Conservation (phyloP, 2,888 invertebrate species). For the Dicycla oo region DNA sequence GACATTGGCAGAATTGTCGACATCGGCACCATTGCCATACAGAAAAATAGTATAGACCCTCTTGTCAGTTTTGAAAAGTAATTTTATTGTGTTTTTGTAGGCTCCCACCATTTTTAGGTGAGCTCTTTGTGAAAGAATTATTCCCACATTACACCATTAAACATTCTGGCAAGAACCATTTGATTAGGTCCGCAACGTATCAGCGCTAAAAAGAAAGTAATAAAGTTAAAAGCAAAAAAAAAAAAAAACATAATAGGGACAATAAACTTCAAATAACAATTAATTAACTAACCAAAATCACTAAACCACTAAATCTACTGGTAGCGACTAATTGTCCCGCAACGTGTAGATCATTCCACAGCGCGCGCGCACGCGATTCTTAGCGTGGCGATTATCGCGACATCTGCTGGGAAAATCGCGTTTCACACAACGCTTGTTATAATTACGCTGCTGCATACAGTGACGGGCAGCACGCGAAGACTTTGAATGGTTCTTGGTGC, state of each 20-base stretch:
- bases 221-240: too few relatives aligned
- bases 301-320: constrained; percentile 31
- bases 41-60: background rate
- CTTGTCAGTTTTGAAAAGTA: background rate
- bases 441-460: constrained; percentile 54
- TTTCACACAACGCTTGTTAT: constrained; percentile 69
- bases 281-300: constrained; percentile 12
- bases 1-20: too few relatives aligned
- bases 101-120: background rate
- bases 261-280: too few relatives aligned
- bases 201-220: too few relatives aligned
- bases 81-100: background rate
- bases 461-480: constrained; percentile 57
- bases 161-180: background rate
- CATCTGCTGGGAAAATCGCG: constrained; percentile 74
- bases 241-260: too few relatives aligned
- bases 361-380: constrained; percentile 67
- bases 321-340: constrained; percentile 56
- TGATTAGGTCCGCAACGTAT: background rate
- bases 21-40: too few relatives aligned
- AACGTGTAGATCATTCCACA: constrained; percentile 49
- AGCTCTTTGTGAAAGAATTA: too few relatives aligned
- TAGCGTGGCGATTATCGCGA: constrained; percentile 67
- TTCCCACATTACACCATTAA: too few relatives aligned
- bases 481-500: constrained; percentile 11